Percentiles rank a stretch among this genome's conserved stretches.
These are phyloP conservation scores for Halesus radiatus DNA, from an alignment of 1,140 invertebrate genomes.

Conservation along the genomic window DNA sequence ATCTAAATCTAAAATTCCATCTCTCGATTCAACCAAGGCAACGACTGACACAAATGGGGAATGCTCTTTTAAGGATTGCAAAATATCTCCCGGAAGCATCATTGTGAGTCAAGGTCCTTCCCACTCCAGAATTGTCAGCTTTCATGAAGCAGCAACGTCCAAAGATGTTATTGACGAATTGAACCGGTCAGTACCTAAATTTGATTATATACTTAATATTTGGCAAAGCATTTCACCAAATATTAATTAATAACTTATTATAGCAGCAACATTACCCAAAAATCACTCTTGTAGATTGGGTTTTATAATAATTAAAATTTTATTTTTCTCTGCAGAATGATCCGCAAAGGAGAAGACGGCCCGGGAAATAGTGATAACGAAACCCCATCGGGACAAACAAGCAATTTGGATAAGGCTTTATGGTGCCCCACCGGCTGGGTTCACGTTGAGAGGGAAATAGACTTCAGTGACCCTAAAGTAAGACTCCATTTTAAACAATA, in stretches of 20 bases:
- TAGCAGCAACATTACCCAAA: too few species aligned
- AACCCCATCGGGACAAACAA: conserved; percentile 41
- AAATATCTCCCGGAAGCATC: conserved; percentile 41
- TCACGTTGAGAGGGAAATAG: conserved; percentile 81
- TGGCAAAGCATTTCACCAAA: too few species aligned
- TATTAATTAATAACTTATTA: too few species aligned
- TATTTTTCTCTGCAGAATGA: conserved; percentile 68
- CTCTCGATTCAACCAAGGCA: neutral
- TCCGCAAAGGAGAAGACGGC: conserved; percentile 62
- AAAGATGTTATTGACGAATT: conserved; percentile 84
- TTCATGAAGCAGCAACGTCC: conserved; percentile 79
- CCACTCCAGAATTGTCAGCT: conserved; percentile 70
- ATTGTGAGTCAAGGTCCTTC: conserved; percentile 64
- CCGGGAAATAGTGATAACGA: conserved; percentile 55
- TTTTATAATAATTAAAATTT: too few species aligned
- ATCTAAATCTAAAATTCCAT: conserved; percentile 46
- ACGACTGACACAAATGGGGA: conserved; percentile 55
- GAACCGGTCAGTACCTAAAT: conserved; percentile 67
- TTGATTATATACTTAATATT: neutral
- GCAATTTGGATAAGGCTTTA: conserved; percentile 73
- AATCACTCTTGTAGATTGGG: too few species aligned
- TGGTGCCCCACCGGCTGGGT: conserved; percentile 83
- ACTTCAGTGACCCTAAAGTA: conserved; percentile 85
- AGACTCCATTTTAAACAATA: neutral
- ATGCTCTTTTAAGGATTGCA: conserved; percentile 61